These are phyloP conservation scores for Ctena decussata DNA, from an alignment of 2,888 invertebrate genomes.

Conservation along the genomic window DNA sequence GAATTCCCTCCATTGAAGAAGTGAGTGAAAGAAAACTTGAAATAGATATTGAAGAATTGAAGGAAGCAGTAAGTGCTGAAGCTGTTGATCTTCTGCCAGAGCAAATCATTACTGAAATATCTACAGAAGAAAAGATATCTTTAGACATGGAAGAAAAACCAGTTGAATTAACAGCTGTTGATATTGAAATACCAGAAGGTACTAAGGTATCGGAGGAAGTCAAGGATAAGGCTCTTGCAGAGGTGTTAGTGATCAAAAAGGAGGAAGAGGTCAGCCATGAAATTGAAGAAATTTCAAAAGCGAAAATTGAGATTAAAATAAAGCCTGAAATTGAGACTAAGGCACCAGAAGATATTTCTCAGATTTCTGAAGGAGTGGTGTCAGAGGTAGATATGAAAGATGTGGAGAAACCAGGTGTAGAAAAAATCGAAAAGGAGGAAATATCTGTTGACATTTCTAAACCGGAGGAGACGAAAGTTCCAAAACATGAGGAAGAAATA, in stretches of 20 bases:
- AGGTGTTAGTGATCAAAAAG: constrained; percentile 1
- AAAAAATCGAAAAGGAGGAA: not conserved
- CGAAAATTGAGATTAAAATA: not conserved
- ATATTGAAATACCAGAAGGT: too few species aligned
- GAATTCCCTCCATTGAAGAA: not conserved
- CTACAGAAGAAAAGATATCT: constrained; percentile 1
- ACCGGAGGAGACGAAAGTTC: not conserved
- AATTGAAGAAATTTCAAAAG: not conserved
- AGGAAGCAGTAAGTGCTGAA: not conserved
- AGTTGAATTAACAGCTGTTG: too few species aligned
- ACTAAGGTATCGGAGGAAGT: too few species aligned
- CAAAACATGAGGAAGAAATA: not conserved
- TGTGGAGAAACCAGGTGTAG: not conserved
- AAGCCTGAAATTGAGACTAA: not conserved
- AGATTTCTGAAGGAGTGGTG: not conserved
- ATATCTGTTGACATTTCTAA: not conserved
- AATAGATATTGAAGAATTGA: constrained; percentile 30
- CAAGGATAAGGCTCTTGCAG: too few species aligned
- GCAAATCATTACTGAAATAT: constrained; percentile 14
- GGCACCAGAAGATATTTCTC: too few species aligned
- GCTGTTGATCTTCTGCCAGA: not conserved
- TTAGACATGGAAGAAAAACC: too few species aligned
- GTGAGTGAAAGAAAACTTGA: constrained; percentile 12
- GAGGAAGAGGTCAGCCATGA: not conserved
- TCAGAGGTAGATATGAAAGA: not conserved